A percentile compares a stretch with the other conserved stretches of the same genome.
phyloP scores from a whole-genome alignment of 1,140 invertebrate genomes.

The Idris sp. region DNA sequence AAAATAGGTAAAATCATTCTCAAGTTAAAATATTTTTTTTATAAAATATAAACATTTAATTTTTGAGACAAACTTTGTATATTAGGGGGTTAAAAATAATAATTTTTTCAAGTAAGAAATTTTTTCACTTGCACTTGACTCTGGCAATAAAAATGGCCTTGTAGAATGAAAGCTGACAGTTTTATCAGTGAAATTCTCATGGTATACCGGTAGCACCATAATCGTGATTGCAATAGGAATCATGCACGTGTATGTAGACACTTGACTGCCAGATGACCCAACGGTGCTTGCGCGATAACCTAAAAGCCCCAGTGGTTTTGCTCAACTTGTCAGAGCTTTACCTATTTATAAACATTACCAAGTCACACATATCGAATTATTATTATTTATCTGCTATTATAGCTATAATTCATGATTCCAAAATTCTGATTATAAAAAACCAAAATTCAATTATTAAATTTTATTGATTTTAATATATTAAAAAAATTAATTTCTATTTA shows the following conservation, averaged over 20 bases:
- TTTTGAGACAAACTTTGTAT: no score
- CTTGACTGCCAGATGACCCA: slow-evolving; percentile 79
- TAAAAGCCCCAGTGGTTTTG: slow-evolving; percentile 77
- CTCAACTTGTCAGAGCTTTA: slow-evolving; percentile 76
- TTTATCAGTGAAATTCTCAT: slow-evolving; percentile 77
- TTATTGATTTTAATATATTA: no score
- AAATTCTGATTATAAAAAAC: no score
- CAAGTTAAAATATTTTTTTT: no score
- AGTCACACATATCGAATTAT: slow-evolving; percentile 64
- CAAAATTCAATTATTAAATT: no score
- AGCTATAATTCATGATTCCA: no score
- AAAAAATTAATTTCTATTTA: neutral
- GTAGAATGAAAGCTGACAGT: slow-evolving; percentile 67
- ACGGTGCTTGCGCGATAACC: slow-evolving; percentile 75
- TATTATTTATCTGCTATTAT: no score
- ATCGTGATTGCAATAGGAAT: slow-evolving; percentile 65
- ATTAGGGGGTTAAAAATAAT: no score
- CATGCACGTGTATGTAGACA: slow-evolving; percentile 68
- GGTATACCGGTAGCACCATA: slow-evolving; percentile 73
- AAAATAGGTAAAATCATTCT: no score
- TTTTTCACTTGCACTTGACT: slow-evolving; percentile 14
- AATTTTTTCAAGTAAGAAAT: no score
- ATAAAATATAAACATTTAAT: no score
- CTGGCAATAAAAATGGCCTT: slow-evolving; percentile 37
- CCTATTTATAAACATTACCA: slow-evolving; percentile 76